Evolutionary conservation across 2,888 invertebrate species (phyloP).

Genomic region (Clistopyga incitator): DNA sequence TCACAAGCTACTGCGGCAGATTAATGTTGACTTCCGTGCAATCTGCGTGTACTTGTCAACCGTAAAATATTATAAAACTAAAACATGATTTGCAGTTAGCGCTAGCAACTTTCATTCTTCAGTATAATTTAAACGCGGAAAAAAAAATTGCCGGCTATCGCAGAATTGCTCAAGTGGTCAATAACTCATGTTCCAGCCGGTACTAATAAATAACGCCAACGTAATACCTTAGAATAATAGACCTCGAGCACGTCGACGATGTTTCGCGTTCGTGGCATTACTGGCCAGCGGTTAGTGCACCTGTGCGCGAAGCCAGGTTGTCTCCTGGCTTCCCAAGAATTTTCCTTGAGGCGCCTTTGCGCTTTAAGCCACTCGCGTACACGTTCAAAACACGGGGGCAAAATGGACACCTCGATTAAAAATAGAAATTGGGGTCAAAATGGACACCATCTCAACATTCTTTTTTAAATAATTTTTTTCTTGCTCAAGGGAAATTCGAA

Average conservation of each 20-base stretch:
- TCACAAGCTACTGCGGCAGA: background rate
- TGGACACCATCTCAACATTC: too few relatives aligned
- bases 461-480: too few relatives aligned
- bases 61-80: constrained; percentile 1
- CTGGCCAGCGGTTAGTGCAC: constrained; percentile 35
- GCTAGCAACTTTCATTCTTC: background rate
- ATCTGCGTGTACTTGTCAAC: background rate
- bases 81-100: background rate
- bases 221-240: constrained; percentile 46
- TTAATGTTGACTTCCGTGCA: background rate
- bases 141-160: background rate
- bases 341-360: constrained; percentile 51
- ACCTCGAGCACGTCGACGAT: constrained; percentile 9
- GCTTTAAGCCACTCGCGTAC: background rate
- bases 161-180: constrained; percentile 27
- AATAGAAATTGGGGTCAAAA: too few relatives aligned
- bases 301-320: constrained; percentile 45
- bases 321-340: constrained; percentile 58
- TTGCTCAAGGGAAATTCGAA: too few relatives aligned
- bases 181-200: constrained; percentile 33
- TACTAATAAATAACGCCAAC: constrained; percentile 22
- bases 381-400: background rate
- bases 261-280: background rate
- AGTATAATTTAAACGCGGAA: background rate
- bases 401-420: too few relatives aligned